These are phyloP conservation scores for Oryzias javanicus DNA, from an alignment of 2,113 vertebrate genomes.

Conservation along the genomic window DNA sequence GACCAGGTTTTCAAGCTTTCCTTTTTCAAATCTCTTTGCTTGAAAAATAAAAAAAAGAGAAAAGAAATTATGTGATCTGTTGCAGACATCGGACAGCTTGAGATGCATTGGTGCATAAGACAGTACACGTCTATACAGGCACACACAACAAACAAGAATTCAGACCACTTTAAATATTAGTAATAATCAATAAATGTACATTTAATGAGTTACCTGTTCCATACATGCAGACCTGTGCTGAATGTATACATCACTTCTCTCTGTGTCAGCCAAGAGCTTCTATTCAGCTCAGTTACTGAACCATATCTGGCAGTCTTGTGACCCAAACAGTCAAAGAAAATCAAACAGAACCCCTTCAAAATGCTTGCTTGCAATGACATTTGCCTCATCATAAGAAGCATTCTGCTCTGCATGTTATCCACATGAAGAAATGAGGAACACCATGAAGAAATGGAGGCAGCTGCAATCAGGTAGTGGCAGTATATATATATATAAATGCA, in stretches of 20 bases:
- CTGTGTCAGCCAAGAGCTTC: constrained; percentile 54
- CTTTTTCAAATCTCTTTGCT: constrained; percentile 65
- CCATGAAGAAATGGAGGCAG: constrained; percentile 36
- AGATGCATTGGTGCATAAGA: constrained; percentile 53
- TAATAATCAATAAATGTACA: constrained; percentile 52
- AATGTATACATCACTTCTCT: constrained; percentile 55
- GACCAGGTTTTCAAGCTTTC: constrained; percentile 40
- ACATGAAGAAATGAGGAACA: too few relatives aligned
- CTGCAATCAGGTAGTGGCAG: constrained; percentile 58
- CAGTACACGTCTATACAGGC: constrained; percentile 39
- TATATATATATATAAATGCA: constrained; percentile 36
- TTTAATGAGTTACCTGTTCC: constrained; percentile 62
- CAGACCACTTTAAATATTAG: constrained; percentile 35
- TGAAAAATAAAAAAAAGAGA: constrained; percentile 4
- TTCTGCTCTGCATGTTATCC: constrained; percentile 31
- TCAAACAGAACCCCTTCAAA: constrained; percentile 25
- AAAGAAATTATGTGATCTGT: neutral
- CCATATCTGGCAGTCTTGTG: constrained; percentile 33
- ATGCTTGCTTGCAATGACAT: constrained; percentile 52
- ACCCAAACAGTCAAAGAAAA: constrained; percentile 33
- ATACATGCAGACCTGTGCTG: constrained; percentile 60
- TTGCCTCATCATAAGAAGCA: constrained; percentile 27
- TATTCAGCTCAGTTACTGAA: constrained; percentile 40
- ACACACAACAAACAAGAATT: constrained; percentile 22
- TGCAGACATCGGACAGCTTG: constrained; percentile 34